Evolutionary conservation across 2,797 vertebrate genomes (phyloP), one percentile per base, ranked within the genome.

Genomic region (Parambassis ranga): DNA sequence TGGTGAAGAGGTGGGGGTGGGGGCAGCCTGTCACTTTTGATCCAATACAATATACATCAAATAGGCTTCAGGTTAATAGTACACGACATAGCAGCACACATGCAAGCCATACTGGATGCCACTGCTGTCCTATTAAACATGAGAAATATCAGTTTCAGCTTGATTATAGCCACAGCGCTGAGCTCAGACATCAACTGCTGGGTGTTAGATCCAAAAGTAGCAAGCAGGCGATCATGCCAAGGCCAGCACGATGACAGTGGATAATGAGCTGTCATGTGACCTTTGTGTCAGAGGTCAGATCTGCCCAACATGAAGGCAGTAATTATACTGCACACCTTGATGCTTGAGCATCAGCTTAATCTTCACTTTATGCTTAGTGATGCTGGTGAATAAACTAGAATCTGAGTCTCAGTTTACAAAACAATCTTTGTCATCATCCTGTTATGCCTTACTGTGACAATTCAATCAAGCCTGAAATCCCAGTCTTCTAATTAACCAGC

Each of bases 11-110:
- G n/a, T 7, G 14, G 2, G 1, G 2, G 48, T 18, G 23, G 24
- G 14, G 8, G 19, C 20, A 43, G 28, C 39, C 41, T 71, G 62
- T 80, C 80, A 60, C 48, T 44, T 65, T 27, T 57, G 33, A 70
- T 77, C 22, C 7, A 49, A 55, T 41, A 44, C 50, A 64, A 77
- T 77, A 77, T 62, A 39, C 22, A 60, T 81, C 72, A 77, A 6
- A 9, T 0, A 10, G 4, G 48, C 30, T 52, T 58, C 44, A 0
- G 10, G 46, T 52, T 72, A 63, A 74, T 27, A 33, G 56, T 22
- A 42, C 13, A 7, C 6, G 19, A 53, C 63, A 33, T 18, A 46
- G 58, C n/a, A 18, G 57, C 4, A 14, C 33, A 31, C 48, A 46
- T 42, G 56, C 47, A 14, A n/a, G 38, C 26, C 5, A 57, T 63